Evolutionary conservation across 2,113 vertebrate genomes (phyloP), one percentile per base, ranked within the genome.

Genomic region (Erythrocercus mccallii): DNA sequence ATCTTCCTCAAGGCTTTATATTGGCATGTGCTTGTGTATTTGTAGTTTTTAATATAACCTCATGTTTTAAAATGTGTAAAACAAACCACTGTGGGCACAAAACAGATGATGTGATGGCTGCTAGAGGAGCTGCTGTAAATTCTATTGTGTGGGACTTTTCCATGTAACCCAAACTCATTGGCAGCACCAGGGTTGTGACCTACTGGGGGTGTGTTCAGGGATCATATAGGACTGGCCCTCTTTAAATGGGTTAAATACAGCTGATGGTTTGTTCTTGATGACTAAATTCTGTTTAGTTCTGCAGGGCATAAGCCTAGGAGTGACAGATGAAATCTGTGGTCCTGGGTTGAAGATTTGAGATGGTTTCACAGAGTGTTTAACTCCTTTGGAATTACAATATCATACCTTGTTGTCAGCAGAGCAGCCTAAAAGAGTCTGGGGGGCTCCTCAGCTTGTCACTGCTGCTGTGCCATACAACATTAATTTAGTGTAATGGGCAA

Each of bases 401-500:
- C 7, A 40, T 38, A 8, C n/a, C 44, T n/a, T 47, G 81, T 20
- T 71, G 60, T 72, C 64, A 80, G 56, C 73, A 37, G 65, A 23
- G 51, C 79, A 50, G 57, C 64, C 90, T 79, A 0, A 5, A 70
- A 58, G 76, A 82, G 81, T 3, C 72, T 16, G 44, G 65, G 53
- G 42, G 40, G 24, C 51, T 90, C 51, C 1, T 89, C 70, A 89
- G 27, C 62, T 57, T 93, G 90, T 93, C 87, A 33, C 35, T 80
- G 35, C 87, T 72, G 69, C 45, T 23, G 5, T 66, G 90, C 44
- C 42, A 27, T 81, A 86, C 89, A 74, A 88, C 90, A 27, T 88
- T 86, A 91, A 95, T 79, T 85, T 88, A 70, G 64, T 80, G 91
- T 91, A 93, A 93, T 78, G 77, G 83, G 82, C 3, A 31, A 90